These are phyloP conservation scores for Cheilosia scutellata DNA, from an alignment of 2,888 invertebrate species.

Conservation along the genomic window DNA sequence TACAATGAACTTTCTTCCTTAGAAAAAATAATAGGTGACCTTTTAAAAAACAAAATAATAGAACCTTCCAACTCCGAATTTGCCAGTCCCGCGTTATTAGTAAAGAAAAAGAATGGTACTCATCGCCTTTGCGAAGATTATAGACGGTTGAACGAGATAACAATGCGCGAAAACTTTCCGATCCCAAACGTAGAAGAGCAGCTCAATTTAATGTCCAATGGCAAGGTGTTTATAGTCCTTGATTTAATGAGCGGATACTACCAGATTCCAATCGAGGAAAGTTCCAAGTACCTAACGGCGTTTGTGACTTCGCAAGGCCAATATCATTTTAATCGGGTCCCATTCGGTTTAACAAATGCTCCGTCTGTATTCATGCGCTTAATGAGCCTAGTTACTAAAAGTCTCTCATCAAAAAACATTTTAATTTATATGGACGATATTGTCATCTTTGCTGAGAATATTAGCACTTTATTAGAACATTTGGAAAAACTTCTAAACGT, in stretches of 20 bases:
- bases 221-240: constrained; percentile 18
- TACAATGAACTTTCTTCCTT: neutral
- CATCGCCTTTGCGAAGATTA: constrained; percentile 12
- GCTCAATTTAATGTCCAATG: constrained; percentile 52
- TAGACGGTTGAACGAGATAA: neutral
- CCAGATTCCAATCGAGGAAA: constrained; percentile 5
- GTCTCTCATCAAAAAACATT: neutral
- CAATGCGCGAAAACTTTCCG: neutral
- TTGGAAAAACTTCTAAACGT: neutral
- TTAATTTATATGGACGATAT: constrained; percentile 22
- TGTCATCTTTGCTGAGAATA: neutral
- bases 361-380: neutral
- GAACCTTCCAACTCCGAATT: neutral
- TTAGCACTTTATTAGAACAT: no score
- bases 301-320: neutral
- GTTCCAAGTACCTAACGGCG: neutral
- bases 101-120: constrained; percentile 1
- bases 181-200: constrained; percentile 13
- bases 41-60: constrained; percentile 1
- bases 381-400: neutral
- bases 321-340: neutral
- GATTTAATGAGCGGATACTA: constrained; percentile 13
- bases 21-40: neutral
- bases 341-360: constrained; percentile 2
- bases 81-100: constrained; percentile 4